phyloP scores from a whole-genome alignment of 1,140 invertebrate species.

The Caenorhabditis latens region DNA sequence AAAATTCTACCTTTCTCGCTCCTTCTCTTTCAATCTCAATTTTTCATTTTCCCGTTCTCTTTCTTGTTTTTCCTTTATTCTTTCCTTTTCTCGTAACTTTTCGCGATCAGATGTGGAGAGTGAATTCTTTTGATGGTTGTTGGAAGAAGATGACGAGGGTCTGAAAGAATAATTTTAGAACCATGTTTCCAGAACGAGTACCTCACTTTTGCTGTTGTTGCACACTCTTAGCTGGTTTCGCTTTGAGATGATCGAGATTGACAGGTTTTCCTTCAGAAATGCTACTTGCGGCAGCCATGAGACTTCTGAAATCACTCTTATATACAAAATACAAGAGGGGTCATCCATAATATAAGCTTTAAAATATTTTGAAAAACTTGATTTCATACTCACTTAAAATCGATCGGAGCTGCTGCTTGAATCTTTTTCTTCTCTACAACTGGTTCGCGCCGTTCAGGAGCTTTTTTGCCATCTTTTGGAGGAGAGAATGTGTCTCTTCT shows the following conservation, averaged over 20 bases:
- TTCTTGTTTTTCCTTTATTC: constrained; percentile 36
- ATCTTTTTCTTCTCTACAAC: constrained; percentile 37
- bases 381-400: background rate
- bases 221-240: background rate
- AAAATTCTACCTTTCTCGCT: background rate
- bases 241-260: constrained; percentile 16
- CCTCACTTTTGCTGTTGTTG: constrained; percentile 1
- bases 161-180: background rate
- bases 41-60: constrained; percentile 18
- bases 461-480: constrained; percentile 38
- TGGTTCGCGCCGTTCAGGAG: constrained; percentile 12
- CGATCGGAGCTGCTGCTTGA: constrained; percentile 39
- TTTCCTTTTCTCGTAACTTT: constrained; percentile 33
- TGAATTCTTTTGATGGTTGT: background rate
- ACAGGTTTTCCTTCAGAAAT: constrained; percentile 16
- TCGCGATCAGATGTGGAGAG: background rate
- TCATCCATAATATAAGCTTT: no score
- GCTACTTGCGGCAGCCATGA: constrained; percentile 5
- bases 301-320: background rate
- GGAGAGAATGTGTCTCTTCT: constrained; percentile 39
- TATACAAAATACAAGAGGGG: no score
- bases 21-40: constrained; percentile 11
- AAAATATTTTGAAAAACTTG: background rate
- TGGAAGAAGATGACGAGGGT: background rate
- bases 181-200: background rate